Base-by-base conservation (phyloP, 2,113 vertebrate species). In the Ceuthmochares aereus region DNA sequence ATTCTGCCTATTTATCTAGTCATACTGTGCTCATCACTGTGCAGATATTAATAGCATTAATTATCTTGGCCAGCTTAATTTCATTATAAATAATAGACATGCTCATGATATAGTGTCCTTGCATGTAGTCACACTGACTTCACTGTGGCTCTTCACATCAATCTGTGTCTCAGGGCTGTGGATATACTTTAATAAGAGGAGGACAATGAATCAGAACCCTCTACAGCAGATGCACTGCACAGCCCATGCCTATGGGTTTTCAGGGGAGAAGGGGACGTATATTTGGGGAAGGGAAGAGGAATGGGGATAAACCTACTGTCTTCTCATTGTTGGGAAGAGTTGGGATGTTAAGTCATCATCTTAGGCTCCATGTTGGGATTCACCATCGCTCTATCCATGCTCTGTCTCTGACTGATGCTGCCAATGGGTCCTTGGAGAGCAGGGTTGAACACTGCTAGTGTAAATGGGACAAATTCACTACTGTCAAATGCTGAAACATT, bases 21-120 rank as follows among this genome's bases (percentile, higher is more conserved):
- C 95, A 82, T 84, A 97, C 92, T 95, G 86, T 60, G 88, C 80
- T 96, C 86, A 92, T 96, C 92, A 73, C 84, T 94, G 88, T 95
- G 76, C 64, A 82, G 88, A 96, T 96, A 97, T 96, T 96, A 95
- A 93, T 86, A 91, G 84, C 85, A 73, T 94, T 94, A 95, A 96
- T 97, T 97, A 95, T 91, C 88, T 78, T 96, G 89, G 84, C 92
- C 78, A 92, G 92, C 96, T 96, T 96, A 92, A 96, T 96, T 96
- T 96, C 88, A 89, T 97, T 96, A 94, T 95, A 89, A 92, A 95
- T 95, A 93, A 91, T 87, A 92, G 81, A 92, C 93, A 37, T 73
- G 70, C 66, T 96, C 23, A 40, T 93, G 84, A 85, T 90, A 62
- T 75, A 94, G 47, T 68, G 45, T 84, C 56, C 54, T 68, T 64